Conservation (phyloP, 1,140 invertebrate species). For the Potamilus streckersoni region DNA sequence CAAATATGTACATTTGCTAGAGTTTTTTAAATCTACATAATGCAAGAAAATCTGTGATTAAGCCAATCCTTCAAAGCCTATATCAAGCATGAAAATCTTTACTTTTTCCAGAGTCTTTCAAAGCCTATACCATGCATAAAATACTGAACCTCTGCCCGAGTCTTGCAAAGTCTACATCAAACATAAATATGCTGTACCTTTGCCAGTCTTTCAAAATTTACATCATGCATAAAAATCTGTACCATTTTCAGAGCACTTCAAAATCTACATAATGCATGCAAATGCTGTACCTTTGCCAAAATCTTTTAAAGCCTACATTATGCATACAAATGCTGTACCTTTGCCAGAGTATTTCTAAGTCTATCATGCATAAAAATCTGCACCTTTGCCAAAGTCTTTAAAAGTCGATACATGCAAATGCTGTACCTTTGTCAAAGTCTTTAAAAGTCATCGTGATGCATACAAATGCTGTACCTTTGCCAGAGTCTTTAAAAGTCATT, state of each 20-base stretch:
- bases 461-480: slow-evolving; percentile 22
- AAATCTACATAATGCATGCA: slow-evolving; percentile 46
- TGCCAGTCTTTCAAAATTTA: too few relatives aligned
- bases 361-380: slow-evolving; percentile 43
- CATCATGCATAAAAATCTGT: background rate
- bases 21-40: background rate
- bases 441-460: slow-evolving; percentile 44
- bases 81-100: background rate
- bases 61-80: too few relatives aligned
- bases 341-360: background rate
- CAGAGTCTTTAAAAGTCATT: too few relatives aligned
- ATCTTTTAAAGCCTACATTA: background rate
- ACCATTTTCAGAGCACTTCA: slow-evolving; percentile 23
- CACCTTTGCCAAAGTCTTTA: too few relatives aligned
- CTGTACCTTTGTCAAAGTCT: slow-evolving; percentile 12
- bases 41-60: background rate
- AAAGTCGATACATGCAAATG: slow-evolving; percentile 44
- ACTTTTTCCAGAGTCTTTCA: slow-evolving; percentile 52
- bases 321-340: background rate
- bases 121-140: slow-evolving; percentile 46
- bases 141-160: slow-evolving; percentile 14
- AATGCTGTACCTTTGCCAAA: slow-evolving; percentile 23
- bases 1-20: too few relatives aligned
- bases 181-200: background rate
- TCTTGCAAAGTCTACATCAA: background rate